phyloP scores from a whole-genome alignment of 2,797 vertebrate species.

The Ctenopoma kingsleyae region DNA sequence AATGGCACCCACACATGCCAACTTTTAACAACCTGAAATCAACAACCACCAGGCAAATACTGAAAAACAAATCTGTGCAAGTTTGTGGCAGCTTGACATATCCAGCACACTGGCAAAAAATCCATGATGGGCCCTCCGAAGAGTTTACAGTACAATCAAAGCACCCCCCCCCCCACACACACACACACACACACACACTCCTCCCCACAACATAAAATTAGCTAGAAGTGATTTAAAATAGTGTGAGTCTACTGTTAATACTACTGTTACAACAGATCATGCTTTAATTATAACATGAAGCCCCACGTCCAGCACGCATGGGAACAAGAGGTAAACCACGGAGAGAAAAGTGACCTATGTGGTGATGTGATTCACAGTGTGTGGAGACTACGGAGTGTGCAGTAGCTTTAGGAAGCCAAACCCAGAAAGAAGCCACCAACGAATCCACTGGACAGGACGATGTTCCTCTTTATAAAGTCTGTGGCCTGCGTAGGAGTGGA shows the following conservation, averaged over 20 bases:
- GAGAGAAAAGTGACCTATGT: constrained; percentile 38
- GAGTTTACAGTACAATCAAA: constrained; percentile 43
- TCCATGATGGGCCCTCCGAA: constrained; percentile 9
- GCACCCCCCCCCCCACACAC: background rate
- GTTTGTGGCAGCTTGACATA: constrained; percentile 43
- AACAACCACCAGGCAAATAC: constrained; percentile 13
- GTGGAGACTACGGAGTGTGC: background rate
- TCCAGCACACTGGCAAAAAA: constrained; percentile 31
- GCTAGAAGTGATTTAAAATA: constrained; percentile 7
- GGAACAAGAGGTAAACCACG: constrained; percentile 44
- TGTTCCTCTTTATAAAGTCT: constrained; percentile 98
- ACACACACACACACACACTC: constrained; percentile 15
- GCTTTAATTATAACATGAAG: constrained; percentile 43
- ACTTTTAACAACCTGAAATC: constrained; percentile 9
- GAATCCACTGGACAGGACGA: constrained; percentile 95
- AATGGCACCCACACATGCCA: constrained; percentile 14
- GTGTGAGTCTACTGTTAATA: constrained; percentile 14
- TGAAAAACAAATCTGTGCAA: constrained; percentile 3
- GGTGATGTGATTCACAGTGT: constrained; percentile 55
- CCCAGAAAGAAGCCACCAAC: constrained; percentile 97
- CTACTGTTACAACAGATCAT: constrained; percentile 60
- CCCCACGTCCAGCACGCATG: constrained; percentile 2
- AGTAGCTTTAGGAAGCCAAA: constrained; percentile 88
- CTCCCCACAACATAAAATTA: background rate
- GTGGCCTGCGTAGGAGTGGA: constrained; percentile 87